phyloP scores from a whole-genome alignment of 2,113 vertebrate species.

The Strix aluco region DNA sequence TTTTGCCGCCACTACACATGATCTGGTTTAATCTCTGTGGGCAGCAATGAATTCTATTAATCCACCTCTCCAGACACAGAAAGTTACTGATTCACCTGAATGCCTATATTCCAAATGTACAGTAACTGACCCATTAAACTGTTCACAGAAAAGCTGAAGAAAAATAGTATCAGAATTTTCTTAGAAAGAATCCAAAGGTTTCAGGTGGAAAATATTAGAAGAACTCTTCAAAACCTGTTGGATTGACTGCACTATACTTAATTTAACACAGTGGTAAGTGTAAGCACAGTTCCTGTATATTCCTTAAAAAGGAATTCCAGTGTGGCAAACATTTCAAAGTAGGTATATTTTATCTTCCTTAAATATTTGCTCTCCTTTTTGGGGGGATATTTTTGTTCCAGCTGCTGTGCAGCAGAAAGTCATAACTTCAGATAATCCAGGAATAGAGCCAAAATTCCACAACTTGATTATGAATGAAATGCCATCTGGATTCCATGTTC shows the following conservation, averaged over 20 bases:
- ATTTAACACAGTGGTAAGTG: background rate
- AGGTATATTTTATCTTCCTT: background rate
- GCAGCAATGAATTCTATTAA: constrained; percentile 30
- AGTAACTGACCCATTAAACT: background rate
- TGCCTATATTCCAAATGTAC: background rate
- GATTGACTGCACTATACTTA: background rate
- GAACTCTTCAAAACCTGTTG: background rate
- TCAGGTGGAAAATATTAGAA: background rate
- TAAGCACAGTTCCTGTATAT: background rate
- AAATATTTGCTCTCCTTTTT: background rate
- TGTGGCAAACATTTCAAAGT: background rate
- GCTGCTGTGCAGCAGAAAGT: background rate
- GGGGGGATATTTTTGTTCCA: background rate
- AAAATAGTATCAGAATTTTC: background rate
- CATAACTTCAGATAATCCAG: background rate
- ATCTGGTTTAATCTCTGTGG: constrained; percentile 32
- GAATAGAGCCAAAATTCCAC: constrained; percentile 31
- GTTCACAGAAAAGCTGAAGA: accelerated
- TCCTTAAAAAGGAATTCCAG: background rate
- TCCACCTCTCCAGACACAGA: background rate
- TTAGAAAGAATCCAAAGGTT: background rate
- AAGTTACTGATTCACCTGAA: constrained; percentile 5
- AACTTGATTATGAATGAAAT: constrained; percentile 40
- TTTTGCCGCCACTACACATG: constrained; percentile 32
- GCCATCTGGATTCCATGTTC: constrained; percentile 32